phyloP scores from a whole-genome alignment of 2,113 vertebrate genomes.

The Setophaga kirtlandii region DNA sequence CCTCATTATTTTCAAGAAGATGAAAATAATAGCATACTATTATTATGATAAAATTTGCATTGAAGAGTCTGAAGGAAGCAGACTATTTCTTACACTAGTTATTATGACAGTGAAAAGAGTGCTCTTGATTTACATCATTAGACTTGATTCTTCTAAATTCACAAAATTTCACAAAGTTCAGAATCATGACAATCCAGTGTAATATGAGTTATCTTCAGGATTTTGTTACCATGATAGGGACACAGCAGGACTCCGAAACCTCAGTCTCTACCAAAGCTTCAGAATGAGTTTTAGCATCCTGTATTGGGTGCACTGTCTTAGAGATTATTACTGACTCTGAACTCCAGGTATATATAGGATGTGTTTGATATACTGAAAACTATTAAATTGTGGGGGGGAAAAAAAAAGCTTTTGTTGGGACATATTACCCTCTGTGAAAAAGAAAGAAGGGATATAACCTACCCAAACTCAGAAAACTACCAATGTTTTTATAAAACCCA shows the following conservation, averaged over 20 bases:
- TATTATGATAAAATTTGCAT: not conserved
- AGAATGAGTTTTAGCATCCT: not conserved
- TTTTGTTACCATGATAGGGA: not conserved
- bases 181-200: not conserved
- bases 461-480: not conserved
- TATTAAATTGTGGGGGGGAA: not conserved
- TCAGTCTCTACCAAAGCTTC: not conserved
- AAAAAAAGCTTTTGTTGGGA: not conserved
- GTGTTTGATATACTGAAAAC: not conserved
- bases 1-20: not conserved
- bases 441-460: not conserved
- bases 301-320: not conserved
- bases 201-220: not conserved
- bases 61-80: not conserved
- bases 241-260: not conserved
- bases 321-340: not conserved
- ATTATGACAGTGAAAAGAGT: not conserved
- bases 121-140: not conserved
- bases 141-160: not conserved
- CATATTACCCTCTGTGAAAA: not conserved
- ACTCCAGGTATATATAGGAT: not conserved
- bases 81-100: not conserved
- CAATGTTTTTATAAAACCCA: not conserved
- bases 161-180: not conserved
- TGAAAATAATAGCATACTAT: not conserved